Evolutionary conservation across 2,113 vertebrate species (phyloP).

Genomic region (Eidolon helvum): DNA sequence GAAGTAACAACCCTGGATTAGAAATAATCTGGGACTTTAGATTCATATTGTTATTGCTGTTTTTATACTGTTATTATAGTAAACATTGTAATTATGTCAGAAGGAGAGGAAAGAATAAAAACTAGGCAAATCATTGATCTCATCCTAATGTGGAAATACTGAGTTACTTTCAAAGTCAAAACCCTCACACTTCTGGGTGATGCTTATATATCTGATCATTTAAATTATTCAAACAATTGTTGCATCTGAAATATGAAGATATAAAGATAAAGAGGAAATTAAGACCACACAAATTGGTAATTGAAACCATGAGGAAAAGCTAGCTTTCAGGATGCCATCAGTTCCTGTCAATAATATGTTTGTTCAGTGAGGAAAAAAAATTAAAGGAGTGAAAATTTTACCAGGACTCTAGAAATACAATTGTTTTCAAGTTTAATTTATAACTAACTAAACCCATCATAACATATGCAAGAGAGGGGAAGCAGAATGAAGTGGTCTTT

Average conservation of each 20-base stretch:
- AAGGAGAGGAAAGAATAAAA: not conserved
- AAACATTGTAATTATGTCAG: not conserved
- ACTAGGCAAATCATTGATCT: not conserved
- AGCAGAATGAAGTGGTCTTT: not conserved
- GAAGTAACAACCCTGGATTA: not conserved
- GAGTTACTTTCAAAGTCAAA: slow-evolving; percentile 22
- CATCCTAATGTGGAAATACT: not conserved
- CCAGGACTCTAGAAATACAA: slow-evolving; percentile 13
- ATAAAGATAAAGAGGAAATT: slow-evolving; percentile 32
- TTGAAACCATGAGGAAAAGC: not conserved
- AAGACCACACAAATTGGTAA: slow-evolving; percentile 23
- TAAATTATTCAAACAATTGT: slow-evolving; percentile 61
- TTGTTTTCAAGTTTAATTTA: slow-evolving; percentile 47
- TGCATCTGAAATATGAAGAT: not conserved
- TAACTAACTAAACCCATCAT: not conserved
- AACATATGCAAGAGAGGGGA: not conserved
- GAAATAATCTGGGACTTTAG: not conserved
- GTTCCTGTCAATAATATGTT: slow-evolving; percentile 36
- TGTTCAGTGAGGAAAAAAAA: not conserved
- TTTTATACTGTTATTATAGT: not conserved
- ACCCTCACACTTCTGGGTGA: not conserved
- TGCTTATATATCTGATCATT: slow-evolving; percentile 3
- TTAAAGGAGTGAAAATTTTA: slow-evolving; percentile 28
- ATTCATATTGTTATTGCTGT: not conserved
- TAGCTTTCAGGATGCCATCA: slow-evolving; percentile 3